Evolutionary conservation across 2,888 invertebrate genomes (phyloP).

Genomic region (Siphonodentalium dalli): DNA sequence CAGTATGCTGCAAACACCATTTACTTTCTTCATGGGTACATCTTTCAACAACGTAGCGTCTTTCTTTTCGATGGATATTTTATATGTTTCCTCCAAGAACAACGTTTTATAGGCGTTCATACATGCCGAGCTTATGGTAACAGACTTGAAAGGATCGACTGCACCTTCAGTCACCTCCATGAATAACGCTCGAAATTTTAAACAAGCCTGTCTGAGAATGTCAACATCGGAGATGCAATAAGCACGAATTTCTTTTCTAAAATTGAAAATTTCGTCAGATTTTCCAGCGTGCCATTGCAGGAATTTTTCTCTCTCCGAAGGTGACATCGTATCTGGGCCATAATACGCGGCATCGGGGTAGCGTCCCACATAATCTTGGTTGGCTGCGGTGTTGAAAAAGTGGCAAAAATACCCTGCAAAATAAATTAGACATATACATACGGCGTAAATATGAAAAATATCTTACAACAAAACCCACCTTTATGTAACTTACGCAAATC

Average conservation of each 20-base stretch:
- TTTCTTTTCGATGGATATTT: no score
- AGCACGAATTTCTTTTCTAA: conserved; percentile 21
- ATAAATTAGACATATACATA: no score
- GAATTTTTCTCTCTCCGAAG: conserved; percentile 14
- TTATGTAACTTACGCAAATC: no score
- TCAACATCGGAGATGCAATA: conserved; percentile 28
- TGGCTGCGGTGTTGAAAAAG: conserved; percentile 20
- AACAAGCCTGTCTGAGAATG: conserved; percentile 17
- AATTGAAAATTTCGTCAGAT: conserved; percentile 17
- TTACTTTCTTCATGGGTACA: no score
- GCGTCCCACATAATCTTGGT: conserved; percentile 28
- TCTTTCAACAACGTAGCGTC: no score
- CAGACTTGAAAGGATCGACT: no score
- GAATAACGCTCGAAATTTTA: conserved; percentile 19
- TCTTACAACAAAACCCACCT: no score
- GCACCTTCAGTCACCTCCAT: conserved; percentile 21
- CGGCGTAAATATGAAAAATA: no score
- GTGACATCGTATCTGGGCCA: conserved; percentile 20
- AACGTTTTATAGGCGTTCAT: no score
- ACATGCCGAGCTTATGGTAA: no score
- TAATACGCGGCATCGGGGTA: conserved; percentile 26
- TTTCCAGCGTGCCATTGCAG: conserved; percentile 18
- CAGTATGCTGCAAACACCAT: no score
- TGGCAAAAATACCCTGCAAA: conserved; percentile 36
- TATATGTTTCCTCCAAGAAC: no score